Evolutionary conservation across 2,797 vertebrate species (phyloP).

Genomic region (Acipenser transmontanus): DNA sequence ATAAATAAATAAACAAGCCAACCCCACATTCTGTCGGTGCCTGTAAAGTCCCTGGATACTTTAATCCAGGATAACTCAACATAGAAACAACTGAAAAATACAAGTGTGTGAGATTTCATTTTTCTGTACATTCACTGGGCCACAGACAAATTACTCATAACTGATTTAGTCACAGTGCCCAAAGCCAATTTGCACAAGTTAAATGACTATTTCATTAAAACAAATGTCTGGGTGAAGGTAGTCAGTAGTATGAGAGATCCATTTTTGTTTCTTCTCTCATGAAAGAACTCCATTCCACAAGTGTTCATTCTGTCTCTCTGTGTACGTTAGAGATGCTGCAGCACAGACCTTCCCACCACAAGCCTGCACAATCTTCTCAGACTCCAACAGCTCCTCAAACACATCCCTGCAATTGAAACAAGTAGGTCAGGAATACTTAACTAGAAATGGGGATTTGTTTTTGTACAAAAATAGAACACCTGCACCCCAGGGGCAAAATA

Average conservation of each 20-base stretch:
- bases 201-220: not conserved
- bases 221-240: constrained; percentile 38
- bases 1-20: not conserved
- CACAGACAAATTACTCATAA: not conserved
- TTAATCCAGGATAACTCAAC: constrained; percentile 14
- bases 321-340: constrained; percentile 62
- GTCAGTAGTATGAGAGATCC: constrained; percentile 50
- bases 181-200: constrained; percentile 11
- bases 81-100: constrained; percentile 20
- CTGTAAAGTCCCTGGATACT: constrained; percentile 9
- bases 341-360: constrained; percentile 53
- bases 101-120: not conserved
- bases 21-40: not conserved
- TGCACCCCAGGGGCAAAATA: too few species aligned
- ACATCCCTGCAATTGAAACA: constrained; percentile 66
- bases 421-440: not conserved
- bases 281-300: constrained; percentile 18
- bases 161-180: not conserved
- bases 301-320: not conserved
- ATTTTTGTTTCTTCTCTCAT: constrained; percentile 25
- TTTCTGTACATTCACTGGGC: not conserved
- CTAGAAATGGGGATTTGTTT: not conserved
- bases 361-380: constrained; percentile 62
- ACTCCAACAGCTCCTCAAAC: constrained; percentile 89
- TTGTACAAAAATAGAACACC: not conserved